Percentiles rank a stretch among this genome's conserved stretches.
These are phyloP conservation scores for Oophaga sylvatica DNA, from an alignment of 2,797 vertebrate species.

Conservation along the genomic window DNA sequence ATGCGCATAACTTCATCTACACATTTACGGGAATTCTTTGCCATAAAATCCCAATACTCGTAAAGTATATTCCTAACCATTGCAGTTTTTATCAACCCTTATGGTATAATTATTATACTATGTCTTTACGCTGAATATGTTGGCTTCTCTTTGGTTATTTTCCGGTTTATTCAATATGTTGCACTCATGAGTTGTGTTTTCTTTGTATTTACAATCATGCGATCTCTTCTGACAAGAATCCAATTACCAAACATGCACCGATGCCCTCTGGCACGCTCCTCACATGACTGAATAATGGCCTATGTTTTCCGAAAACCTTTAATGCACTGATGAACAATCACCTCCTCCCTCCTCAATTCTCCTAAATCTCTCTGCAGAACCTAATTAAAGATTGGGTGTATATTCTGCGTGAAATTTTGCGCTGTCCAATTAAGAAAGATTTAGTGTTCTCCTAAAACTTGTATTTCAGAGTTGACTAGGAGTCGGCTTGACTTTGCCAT, in stretches of 20 bases:
- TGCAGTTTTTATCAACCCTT: slow-evolving; percentile 16
- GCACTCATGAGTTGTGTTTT: slow-evolving; percentile 60
- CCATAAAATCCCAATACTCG: slow-evolving; percentile 34
- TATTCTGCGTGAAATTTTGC: slow-evolving; percentile 52
- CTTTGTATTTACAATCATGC: slow-evolving; percentile 63
- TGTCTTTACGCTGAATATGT: background rate
- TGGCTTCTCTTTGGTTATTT: background rate
- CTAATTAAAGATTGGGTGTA: slow-evolving; percentile 61
- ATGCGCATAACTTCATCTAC: slow-evolving; percentile 15
- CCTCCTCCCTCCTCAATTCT: slow-evolving; percentile 54
- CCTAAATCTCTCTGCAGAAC: slow-evolving; percentile 63
- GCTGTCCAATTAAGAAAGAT: slow-evolving; percentile 53
- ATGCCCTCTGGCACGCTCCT: slow-evolving; percentile 62
- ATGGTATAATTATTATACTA: slow-evolving; percentile 2
- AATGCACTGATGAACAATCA: slow-evolving; percentile 56
- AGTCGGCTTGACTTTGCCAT: background rate
- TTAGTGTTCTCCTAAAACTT: slow-evolving; percentile 19
- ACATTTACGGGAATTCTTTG: slow-evolving; percentile 17
- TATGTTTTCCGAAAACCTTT: slow-evolving; percentile 63
- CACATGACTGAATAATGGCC: slow-evolving; percentile 60
- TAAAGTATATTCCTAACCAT: slow-evolving; percentile 25
- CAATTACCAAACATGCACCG: slow-evolving; percentile 60
- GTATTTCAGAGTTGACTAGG: slow-evolving; percentile 46
- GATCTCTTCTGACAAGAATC: slow-evolving; percentile 64
- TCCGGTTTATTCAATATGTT: slow-evolving; percentile 41